phyloP scores from a whole-genome alignment of 2,113 vertebrate genomes.

The Marmota flaviventris region DNA sequence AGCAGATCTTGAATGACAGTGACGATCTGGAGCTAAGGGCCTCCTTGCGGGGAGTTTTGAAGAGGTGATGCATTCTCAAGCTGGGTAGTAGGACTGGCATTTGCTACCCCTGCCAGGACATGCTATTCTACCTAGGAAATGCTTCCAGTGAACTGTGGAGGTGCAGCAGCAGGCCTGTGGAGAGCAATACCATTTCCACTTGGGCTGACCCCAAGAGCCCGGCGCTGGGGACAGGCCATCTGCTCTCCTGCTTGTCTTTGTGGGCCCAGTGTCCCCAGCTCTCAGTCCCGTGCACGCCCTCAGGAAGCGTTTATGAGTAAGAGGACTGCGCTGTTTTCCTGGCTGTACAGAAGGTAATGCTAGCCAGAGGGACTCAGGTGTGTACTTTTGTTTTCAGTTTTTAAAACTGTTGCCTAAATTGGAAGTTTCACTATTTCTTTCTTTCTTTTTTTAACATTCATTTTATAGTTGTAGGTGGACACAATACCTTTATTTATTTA shows the following conservation, averaged over 20 bases:
- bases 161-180: background rate
- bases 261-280: too few species aligned
- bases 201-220: too few species aligned
- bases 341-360: too few species aligned
- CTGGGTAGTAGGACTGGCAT: background rate
- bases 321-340: background rate
- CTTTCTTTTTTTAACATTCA: too few species aligned
- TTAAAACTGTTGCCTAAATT: background rate
- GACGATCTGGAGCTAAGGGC: background rate
- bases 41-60: background rate
- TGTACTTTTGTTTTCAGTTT: background rate
- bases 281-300: accelerated
- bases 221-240: background rate
- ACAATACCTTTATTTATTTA: too few species aligned
- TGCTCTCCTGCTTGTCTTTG: background rate
- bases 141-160: background rate
- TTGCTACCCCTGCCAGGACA: accelerated
- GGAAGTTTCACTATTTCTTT: background rate
- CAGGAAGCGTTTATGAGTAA: background rate
- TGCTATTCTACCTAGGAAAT: accelerated
- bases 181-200: background rate
- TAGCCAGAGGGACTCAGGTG: background rate
- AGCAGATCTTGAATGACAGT: background rate
- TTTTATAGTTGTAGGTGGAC: too few species aligned
- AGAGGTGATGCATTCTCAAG: background rate